Conservation (phyloP, 2,888 invertebrate genomes). For the Lycia hirtaria region DNA sequence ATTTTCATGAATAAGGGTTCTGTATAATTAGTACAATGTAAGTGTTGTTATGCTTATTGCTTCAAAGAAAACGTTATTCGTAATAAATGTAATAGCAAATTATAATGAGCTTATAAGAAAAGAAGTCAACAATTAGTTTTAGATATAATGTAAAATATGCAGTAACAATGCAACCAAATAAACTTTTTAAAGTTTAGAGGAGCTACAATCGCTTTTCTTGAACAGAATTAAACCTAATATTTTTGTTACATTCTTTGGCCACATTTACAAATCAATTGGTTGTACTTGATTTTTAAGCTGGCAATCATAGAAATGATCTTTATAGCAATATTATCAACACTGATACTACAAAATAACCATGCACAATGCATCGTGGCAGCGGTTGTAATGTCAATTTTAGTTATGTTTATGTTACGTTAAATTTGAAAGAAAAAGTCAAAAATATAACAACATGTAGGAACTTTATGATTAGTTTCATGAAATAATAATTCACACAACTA, state of each 20-base stretch:
- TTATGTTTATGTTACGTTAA: no score
- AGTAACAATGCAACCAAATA: neutral
- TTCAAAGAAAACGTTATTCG: neutral
- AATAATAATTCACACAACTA: no score
- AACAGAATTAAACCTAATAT: no score
- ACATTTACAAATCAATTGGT: neutral
- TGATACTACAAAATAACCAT: no score
- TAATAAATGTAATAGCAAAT: neutral
- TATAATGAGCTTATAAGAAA: neutral
- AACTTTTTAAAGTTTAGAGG: neutral
- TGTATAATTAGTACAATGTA: neutral
- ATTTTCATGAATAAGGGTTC: neutral
- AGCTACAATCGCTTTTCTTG: neutral
- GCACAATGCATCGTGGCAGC: no score
- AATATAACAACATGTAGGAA: no score
- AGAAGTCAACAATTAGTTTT: slow-evolving; percentile 3
- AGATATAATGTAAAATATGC: neutral
- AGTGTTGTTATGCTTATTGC: neutral
- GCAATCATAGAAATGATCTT: no score
- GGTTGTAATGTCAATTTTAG: no score
- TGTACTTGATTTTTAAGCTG: no score
- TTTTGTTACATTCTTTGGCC: neutral
- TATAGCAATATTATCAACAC: no score
- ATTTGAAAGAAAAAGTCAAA: no score
- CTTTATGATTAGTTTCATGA: no score